These are phyloP conservation scores for Sorex fumeus DNA, from an alignment of 2,113 vertebrate species.

Conservation along the genomic window DNA sequence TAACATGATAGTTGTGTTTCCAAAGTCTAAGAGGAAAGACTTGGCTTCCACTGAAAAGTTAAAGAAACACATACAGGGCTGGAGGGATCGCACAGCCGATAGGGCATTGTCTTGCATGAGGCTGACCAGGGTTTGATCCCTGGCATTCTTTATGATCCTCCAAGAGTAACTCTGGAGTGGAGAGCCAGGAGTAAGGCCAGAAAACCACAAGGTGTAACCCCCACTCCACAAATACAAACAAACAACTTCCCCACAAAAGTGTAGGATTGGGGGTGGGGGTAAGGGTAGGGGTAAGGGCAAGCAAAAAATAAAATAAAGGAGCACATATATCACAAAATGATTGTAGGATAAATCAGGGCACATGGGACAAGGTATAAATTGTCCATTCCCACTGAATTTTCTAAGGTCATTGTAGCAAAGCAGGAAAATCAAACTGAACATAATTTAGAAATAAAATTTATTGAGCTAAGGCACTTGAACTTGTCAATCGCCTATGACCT, in stretches of 20 bases:
- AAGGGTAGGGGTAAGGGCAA: too few relatives aligned
- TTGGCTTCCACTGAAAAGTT: slow-evolving; percentile 78
- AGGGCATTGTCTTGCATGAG: too few relatives aligned
- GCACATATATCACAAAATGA: slow-evolving; percentile 78
- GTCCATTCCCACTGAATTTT: slow-evolving; percentile 81
- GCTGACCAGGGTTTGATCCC: too few relatives aligned
- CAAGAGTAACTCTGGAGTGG: too few relatives aligned
- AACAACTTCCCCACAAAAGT: too few relatives aligned
- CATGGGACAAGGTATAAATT: slow-evolving; percentile 80
- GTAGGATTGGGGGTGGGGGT: too few relatives aligned
- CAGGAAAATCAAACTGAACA: slow-evolving; percentile 85
- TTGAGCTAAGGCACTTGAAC: slow-evolving; percentile 87
- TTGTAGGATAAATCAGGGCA: slow-evolving; percentile 84
- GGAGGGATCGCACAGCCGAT: too few relatives aligned
- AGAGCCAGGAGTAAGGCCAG: too few relatives aligned
- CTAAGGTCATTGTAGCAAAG: slow-evolving; percentile 77
- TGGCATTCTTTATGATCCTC: too few relatives aligned
- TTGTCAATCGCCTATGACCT: slow-evolving; percentile 87
- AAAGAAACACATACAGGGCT: slow-evolving; percentile 34
- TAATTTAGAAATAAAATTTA: slow-evolving; percentile 88
- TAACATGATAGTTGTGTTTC: slow-evolving; percentile 80
- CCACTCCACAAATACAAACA: too few relatives aligned
- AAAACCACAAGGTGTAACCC: too few relatives aligned
- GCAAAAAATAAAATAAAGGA: too few relatives aligned
- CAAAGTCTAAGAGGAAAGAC: slow-evolving; percentile 78